A percentile compares a stretch with the other conserved stretches of the same genome.
Conservation (phyloP, 2,888 invertebrate species). For the Exephanes ischioxanthus region DNA sequence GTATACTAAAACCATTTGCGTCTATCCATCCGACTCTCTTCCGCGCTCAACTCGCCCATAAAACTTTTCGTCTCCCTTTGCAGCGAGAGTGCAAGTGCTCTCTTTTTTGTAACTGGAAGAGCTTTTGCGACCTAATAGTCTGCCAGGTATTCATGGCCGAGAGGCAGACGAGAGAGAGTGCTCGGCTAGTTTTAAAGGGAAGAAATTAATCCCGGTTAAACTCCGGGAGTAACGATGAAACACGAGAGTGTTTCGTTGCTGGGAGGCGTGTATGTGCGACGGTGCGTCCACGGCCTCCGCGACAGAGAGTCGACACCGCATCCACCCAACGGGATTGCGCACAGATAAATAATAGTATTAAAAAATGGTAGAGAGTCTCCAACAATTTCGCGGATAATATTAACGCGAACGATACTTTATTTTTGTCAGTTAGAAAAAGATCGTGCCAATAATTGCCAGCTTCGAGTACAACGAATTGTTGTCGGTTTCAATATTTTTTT, state of each 20-base stretch:
- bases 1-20: slow-evolving; percentile 21
- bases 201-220: slow-evolving; percentile 62
- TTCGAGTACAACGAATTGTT: no score
- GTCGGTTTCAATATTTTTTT: no score
- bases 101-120: slow-evolving; percentile 35
- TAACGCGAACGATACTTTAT: no score
- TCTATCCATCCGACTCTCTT: not conserved
- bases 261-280: not conserved
- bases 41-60: slow-evolving; percentile 16
- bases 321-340: no score
- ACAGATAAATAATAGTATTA: no score
- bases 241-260: slow-evolving; percentile 45
- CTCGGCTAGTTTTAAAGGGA: slow-evolving; percentile 55
- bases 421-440: not conserved
- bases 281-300: not conserved
- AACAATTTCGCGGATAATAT: no score
- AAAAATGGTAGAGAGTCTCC: no score
- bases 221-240: slow-evolving; percentile 56
- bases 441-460: no score
- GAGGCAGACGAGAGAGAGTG: slow-evolving; percentile 27
- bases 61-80: slow-evolving; percentile 12
- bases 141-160: slow-evolving; percentile 42
- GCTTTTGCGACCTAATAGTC: slow-evolving; percentile 48
- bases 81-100: slow-evolving; percentile 29
- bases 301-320: not conserved